These are phyloP conservation scores for Oxyura jamaicensis DNA, from an alignment of 2,113 vertebrate species.

Conservation along the genomic window DNA sequence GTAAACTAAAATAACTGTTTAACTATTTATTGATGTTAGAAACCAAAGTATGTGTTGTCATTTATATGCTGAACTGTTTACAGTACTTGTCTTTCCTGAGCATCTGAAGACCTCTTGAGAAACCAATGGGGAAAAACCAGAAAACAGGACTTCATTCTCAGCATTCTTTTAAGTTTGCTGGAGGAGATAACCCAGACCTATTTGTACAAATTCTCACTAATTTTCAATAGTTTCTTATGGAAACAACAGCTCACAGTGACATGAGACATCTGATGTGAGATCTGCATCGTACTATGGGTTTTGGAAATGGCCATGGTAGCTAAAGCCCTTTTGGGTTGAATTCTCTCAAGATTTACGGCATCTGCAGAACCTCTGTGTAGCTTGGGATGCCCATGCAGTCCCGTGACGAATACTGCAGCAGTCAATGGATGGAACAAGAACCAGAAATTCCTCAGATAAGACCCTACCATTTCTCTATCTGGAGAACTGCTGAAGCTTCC, in stretches of 20 bases:
- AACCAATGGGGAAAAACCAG: constrained; percentile 38
- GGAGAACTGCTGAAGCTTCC: background rate
- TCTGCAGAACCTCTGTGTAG: background rate
- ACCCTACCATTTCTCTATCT: background rate
- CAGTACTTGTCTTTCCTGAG: constrained; percentile 57
- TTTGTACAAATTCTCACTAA: background rate
- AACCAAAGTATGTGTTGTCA: constrained; percentile 21
- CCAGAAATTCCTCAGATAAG: constrained; percentile 35
- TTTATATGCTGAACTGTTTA: constrained; percentile 63
- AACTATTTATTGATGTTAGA: constrained; percentile 37
- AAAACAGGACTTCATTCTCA: constrained; percentile 73
- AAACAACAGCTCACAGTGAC: background rate
- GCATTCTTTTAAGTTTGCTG: constrained; percentile 54
- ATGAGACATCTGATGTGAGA: background rate
- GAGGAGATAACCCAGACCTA: constrained; percentile 12
- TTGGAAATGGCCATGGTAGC: background rate
- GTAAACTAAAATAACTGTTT: constrained; percentile 37
- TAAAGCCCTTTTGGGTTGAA: background rate
- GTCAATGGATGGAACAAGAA: background rate
- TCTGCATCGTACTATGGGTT: background rate
- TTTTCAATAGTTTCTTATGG: background rate
- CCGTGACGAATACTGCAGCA: background rate
- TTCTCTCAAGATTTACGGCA: background rate
- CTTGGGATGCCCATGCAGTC: background rate
- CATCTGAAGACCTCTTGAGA: constrained; percentile 54